A percentile compares a stretch with the other conserved stretches of the same genome.
These are phyloP conservation scores for Peucedramus taeniatus DNA, from an alignment of 2,113 vertebrate species.

Conservation along the genomic window DNA sequence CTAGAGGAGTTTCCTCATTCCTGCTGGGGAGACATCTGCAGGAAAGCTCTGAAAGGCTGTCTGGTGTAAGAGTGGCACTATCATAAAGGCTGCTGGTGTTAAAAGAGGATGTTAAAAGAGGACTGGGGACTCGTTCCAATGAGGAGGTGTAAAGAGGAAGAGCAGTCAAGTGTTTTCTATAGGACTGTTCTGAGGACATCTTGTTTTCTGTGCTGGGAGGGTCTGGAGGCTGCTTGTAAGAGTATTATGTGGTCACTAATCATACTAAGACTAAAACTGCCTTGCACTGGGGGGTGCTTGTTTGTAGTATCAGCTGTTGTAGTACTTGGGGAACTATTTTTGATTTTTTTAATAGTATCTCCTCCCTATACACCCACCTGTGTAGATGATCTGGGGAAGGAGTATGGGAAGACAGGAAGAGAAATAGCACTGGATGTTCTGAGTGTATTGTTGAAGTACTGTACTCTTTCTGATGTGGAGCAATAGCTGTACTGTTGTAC, in stretches of 20 bases:
- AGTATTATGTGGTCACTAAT: background rate
- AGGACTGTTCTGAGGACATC: background rate
- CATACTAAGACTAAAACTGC: background rate
- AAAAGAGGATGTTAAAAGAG: background rate
- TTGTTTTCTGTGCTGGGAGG: background rate
- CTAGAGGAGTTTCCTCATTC: background rate
- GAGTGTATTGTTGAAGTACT: background rate
- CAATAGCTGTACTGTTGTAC: background rate
- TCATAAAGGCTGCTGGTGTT: background rate
- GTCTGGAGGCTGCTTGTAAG: background rate
- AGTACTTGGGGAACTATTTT: background rate
- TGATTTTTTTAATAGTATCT: background rate
- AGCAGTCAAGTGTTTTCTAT: background rate
- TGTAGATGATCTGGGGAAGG: background rate
- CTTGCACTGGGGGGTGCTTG: background rate
- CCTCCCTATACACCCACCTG: background rate
- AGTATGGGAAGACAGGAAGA: background rate
- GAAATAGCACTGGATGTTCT: background rate
- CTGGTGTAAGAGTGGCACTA: background rate
- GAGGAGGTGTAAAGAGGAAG: background rate
- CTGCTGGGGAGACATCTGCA: background rate
- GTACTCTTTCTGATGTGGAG: background rate
- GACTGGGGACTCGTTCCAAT: background rate
- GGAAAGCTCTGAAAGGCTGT: background rate
- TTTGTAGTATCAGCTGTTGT: background rate